These are phyloP conservation scores for Lacerta bilineata DNA, from an alignment of 2,797 vertebrate genomes.

Conservation along the genomic window DNA sequence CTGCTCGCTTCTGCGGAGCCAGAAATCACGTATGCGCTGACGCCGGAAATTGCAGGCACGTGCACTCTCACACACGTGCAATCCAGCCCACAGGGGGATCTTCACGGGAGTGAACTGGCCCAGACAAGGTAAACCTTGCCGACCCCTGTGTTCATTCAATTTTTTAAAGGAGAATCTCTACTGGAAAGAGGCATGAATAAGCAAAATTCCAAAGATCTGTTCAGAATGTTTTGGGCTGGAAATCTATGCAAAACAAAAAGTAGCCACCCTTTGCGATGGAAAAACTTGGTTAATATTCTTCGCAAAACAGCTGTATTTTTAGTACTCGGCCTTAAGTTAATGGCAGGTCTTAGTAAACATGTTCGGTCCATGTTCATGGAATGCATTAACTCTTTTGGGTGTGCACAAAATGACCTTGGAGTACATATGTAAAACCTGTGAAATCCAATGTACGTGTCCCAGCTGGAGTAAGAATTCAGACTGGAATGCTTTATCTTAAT, in stretches of 20 bases:
- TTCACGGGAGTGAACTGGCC: too few species aligned
- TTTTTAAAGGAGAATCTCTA: not conserved
- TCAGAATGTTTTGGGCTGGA: not conserved
- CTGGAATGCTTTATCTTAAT: constrained; percentile 12
- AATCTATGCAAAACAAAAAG: not conserved
- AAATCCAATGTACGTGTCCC: not conserved
- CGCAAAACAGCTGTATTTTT: not conserved
- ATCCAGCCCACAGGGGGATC: too few species aligned
- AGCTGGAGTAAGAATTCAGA: not conserved
- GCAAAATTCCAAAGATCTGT: not conserved
- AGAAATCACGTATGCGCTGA: too few species aligned
- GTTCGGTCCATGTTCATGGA: not conserved
- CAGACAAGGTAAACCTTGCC: too few species aligned
- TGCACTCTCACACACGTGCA: too few species aligned
- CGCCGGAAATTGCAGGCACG: too few species aligned
- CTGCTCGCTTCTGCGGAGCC: too few species aligned
- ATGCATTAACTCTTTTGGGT: not conserved
- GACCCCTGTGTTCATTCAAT: not conserved
- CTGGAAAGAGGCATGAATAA: not conserved
- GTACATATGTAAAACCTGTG: not conserved
- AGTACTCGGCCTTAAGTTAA: not conserved
- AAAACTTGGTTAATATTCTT: not conserved
- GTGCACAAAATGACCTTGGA: not conserved
- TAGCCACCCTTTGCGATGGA: not conserved
- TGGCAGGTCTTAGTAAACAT: not conserved